Evolutionary conservation across 2,113 vertebrate species (phyloP), one percentile per base, ranked within the genome.

Genomic region (Rhabdornis inornatus): DNA sequence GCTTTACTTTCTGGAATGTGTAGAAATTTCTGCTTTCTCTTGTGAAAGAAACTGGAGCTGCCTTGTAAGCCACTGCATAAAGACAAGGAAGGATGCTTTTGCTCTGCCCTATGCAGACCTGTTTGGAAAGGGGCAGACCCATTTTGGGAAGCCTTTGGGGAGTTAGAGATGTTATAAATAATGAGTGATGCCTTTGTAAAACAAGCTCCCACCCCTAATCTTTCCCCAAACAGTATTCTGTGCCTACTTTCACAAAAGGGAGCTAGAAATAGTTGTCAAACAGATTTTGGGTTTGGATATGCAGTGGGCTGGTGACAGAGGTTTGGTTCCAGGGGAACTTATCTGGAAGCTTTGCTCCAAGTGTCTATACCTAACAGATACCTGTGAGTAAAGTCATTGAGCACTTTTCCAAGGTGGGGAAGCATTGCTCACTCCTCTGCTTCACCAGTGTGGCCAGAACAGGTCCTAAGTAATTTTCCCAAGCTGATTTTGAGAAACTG

Each of bases 321-420:
- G 3, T 18, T 15, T 61, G 25, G 14, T 70, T 90, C 57, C 45
- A 59, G 45, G 39, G 45, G 27, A 69, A 11, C 15, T 59, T 83
- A 27, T 7, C 8, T 84, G 72, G 53, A 71, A 57, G 18, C 20
- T 82, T 68, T 0, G 1, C 49, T 84, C 50, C 50, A 52, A 11
- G 50, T 52, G 50, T 52, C 50, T 6, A 2, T 69, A 30, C 19
- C 42, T 85, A 37, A 16, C 22, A 53, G 42, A 44, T 53, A 47
- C 35, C 2, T 10, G 37, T 64, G 25, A 83, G 20, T 44, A 57
- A 90, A 78, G 52, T 47, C 49, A 35, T 11, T 64, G 27, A n/a
- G 21, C 6, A 0, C 30, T 53, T 64, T n/a, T n/a, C 15, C 0
- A 2, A 72, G 50, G 12, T 11, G 5, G 42, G 19, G 35, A 88